Evolutionary conservation across 64 coral and sea anemone genomes (phyloP).

Genomic region (Cladopsammia gracilis): DNA sequence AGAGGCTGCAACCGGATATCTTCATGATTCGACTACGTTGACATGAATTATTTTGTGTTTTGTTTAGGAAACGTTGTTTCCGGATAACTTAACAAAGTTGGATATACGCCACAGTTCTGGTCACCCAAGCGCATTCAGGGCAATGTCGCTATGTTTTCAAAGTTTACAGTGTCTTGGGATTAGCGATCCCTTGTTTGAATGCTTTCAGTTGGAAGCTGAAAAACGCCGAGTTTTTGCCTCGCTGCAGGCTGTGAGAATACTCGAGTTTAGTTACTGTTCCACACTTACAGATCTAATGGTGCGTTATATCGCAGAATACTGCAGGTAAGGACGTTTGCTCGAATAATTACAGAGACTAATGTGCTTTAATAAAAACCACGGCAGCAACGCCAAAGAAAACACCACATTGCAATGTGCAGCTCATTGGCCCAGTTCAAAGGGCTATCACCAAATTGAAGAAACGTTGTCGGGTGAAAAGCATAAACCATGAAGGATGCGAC

Average conservation of each 20-base stretch:
- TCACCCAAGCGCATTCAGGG: slow-evolving; percentile 67
- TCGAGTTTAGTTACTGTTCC: slow-evolving; percentile 91
- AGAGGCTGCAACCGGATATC: too few relatives aligned
- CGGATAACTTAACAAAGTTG: slow-evolving; percentile 62
- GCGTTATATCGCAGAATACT: slow-evolving; percentile 43
- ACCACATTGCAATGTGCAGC: too few relatives aligned
- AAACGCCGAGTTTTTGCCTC: slow-evolving; percentile 51
- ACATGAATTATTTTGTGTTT: neutral
- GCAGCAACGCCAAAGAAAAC: too few relatives aligned
- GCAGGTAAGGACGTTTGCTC: neutral
- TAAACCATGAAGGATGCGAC: too few relatives aligned
- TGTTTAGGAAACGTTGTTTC: slow-evolving; percentile 64
- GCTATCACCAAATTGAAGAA: too few relatives aligned
- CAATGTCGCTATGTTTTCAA: slow-evolving; percentile 58
- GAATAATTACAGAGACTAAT: neutral
- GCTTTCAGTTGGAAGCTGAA: slow-evolving; percentile 44
- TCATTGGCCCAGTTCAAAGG: too few relatives aligned
- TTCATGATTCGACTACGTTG: too few relatives aligned
- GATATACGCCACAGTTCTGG: slow-evolving; percentile 89
- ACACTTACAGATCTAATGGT: slow-evolving; percentile 82
- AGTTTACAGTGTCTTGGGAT: slow-evolving; percentile 67
- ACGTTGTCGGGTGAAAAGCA: too few relatives aligned
- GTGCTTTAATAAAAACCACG: too few relatives aligned
- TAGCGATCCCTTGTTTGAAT: slow-evolving; percentile 64
- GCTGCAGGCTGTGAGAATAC: slow-evolving; percentile 39